Base-by-base conservation (phyloP, 2,113 vertebrate genomes). In the Anser brachyrhynchus region DNA sequence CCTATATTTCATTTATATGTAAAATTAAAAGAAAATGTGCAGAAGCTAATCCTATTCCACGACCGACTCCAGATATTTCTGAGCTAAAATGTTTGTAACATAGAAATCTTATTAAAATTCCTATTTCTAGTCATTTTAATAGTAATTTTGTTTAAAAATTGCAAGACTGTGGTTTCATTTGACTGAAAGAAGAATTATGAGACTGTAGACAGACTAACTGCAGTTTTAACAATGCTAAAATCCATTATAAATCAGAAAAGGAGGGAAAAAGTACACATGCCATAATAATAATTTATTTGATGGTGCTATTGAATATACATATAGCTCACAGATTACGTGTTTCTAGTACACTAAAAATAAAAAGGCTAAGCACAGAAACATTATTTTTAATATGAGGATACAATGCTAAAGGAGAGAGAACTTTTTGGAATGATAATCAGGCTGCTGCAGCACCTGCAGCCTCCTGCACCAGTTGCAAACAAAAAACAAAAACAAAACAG, bases 161-260 rank as follows among this genome's bases (percentile, higher is more conserved):
- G 55, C 86, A 84, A 90, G 88, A 89, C 81, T 76, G 28, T 93
- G 82, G 81, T 84, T 77, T 94, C 70, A 58, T 95, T 93, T 96
- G 82, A 69, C 71, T 78, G 74, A 79, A 89, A 79, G 78, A 72
- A 93, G 91, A 96, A 82, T 85, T 92, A 86, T 93, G 83, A 73
- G 89, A 41, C 23, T 92, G 81, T 79, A 90, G 79, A 92, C 70
- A 91, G 88, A 81, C 84, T 94, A 95, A 94, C 95, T 91, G 94
- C 92, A 55, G 77, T 92, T 96, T 84, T 93, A 94, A 94, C 95
- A 95, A 88, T 92, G 79, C 91, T 96, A 87, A 96, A 96, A 86
- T 88, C 79, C 79, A 64, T 89, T 91, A 87, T 96, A 97, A 97
- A 95, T 96, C 92, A 97, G 93, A 87, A 96, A 92, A 95, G 91